Evolutionary conservation across 2,113 vertebrate genomes (phyloP), one percentile per base, ranked within the genome.

Genomic region (Rhombomys opimus): DNA sequence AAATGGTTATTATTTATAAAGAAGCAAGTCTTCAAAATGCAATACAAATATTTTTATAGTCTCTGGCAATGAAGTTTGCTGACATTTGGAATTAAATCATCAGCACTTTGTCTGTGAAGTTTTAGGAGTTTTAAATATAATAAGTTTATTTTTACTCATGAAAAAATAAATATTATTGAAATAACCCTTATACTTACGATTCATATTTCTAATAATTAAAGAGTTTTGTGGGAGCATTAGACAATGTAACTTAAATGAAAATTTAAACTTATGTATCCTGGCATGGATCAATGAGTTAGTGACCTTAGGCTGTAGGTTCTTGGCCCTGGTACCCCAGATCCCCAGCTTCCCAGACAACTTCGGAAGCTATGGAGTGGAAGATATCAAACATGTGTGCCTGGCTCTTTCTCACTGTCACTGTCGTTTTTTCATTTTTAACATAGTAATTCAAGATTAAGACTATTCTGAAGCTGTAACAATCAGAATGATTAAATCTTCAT

Each of bases 121-220:
- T 94, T 84, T 87, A 17, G 63, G 38, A 50, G 20, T 90, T 91
- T 95, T 18, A 54, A 88, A 50, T 38, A 81, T 72, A 63, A 27
- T 65, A 52, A 57, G 57, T 57, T 57, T 59, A 80, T 50, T 50
- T 38, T 15, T 25, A 61, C 17, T 78, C 59, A 67, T 61, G 18
- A 18, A 92, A 46, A 46, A 46, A 46, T 46, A 46, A 46, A 4
- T 76, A 65, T 75, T 87, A n/a, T n/a, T n/a, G n/a, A n/a, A n/a
- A n/a, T n/a, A n/a, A n/a, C n/a, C n/a, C n/a, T n/a, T n/a, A n/a
- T n/a, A n/a, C n/a, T n/a, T n/a, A n/a, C n/a, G n/a, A n/a, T n/a
- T n/a, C n/a, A n/a, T n/a, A n/a, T n/a, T n/a, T n/a, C n/a, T n/a
- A 41, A 32, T 52, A 63, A n/a, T 82, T 80, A 87, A 59, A 67